Evolutionary conservation across 2,113 vertebrate species (phyloP), one percentile per base, ranked within the genome.

Genomic region (Hiodon alosoides): DNA sequence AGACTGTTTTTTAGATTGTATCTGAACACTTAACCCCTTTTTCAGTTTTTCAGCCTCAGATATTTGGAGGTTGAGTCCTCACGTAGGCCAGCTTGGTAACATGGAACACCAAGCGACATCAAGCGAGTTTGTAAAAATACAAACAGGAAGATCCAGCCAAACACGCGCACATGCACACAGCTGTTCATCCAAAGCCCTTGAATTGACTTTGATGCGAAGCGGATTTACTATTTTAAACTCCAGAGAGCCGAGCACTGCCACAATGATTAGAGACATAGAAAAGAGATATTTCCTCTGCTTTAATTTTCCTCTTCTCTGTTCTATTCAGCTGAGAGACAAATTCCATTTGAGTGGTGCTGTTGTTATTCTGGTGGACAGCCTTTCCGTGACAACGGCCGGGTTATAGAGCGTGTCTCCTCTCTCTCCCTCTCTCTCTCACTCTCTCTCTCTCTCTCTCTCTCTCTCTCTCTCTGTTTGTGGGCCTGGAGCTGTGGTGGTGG

Each of bases 201-300:
- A 86, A 83, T 78, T 83, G 82, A 78, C 76, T 83, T 85, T 82
- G 77, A 51, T 52, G 48, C 14, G 14, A 13, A 83, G 79, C 54
- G 54, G 81, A 81, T 86, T 87, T 85, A 81, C 84, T 85, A 84
- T 85, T 85, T 83, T 85, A 83, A 85, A 84, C 78, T 82, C 68
- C 5, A 16, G 69, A 77, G 72, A 69, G 74, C 64, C 72, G 16
- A 75, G 62, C 14, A 17, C 69, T 76, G 78, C 77, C 52, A 75
- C 72, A 75, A 54, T 83, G 80, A 84, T 83, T 81, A 81, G 77
- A 78, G 76, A 54, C 47, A 78, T 69, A 59, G 64, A 75, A 54
- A 81, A 77, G 77, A 84, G 82, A 81, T 79, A 83, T 75, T 78
- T 82, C 81, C 69, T 51, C 0, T 52, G 72, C 67, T 81, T 69